Percentiles rank a stretch among this genome's conserved stretches.
Evolutionary conservation across 2,797 vertebrate species (phyloP).

Genomic region (Vespertilio murinus): DNA sequence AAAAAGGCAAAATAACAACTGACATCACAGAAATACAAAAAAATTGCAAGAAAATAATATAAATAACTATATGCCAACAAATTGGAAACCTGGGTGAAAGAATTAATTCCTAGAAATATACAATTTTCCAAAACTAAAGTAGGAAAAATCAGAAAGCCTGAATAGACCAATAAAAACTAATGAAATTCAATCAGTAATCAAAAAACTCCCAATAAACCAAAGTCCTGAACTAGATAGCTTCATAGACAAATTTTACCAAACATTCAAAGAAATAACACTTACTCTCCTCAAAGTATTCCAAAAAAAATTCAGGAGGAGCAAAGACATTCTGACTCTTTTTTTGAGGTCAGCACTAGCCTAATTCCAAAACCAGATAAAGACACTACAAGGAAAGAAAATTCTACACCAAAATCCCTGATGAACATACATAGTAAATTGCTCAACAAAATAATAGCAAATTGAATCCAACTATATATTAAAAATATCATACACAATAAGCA

Average conservation of each 20-base stretch:
- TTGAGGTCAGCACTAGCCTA: not conserved
- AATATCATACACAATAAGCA: not conserved
- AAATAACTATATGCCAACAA: not conserved
- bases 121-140: not conserved
- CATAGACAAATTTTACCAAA: not conserved
- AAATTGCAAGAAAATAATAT: not conserved
- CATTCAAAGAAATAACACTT: not conserved
- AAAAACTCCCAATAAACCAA: not conserved
- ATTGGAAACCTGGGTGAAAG: not conserved
- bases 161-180: not conserved
- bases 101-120: not conserved
- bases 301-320: not conserved
- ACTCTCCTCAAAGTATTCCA: not conserved
- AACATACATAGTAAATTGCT: not conserved
- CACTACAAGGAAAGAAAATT: not conserved
- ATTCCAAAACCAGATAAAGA: not conserved
- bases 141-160: not conserved
- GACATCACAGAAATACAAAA: not conserved
- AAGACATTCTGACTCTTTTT: not conserved
- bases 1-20: not conserved
- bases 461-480: not conserved
- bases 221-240: not conserved
- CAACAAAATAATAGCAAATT: not conserved
- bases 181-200: not conserved
- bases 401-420: not conserved